phyloP scores from a whole-genome alignment of 2,888 invertebrate genomes.

The Chymomyza fuscimana region DNA sequence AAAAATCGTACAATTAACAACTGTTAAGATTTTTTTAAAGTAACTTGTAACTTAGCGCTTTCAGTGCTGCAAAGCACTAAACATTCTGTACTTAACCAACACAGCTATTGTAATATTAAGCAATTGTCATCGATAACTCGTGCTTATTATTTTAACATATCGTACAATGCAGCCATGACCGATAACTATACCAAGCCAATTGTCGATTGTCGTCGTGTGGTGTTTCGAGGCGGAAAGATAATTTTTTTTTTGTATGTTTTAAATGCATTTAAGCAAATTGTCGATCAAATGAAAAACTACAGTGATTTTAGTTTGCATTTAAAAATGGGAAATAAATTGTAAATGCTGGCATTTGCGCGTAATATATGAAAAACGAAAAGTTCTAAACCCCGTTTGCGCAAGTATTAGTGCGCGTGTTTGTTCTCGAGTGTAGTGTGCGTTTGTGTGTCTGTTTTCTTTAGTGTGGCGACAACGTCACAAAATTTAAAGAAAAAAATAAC shows the following conservation, averaged over 20 bases:
- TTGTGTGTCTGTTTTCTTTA: constrained; percentile 15
- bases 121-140: not conserved
- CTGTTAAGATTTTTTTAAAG: no score
- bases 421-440: not conserved
- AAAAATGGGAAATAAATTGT: not conserved
- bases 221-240: not conserved
- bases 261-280: not conserved
- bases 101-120: not conserved
- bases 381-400: not conserved
- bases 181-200: not conserved
- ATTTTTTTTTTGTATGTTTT: not conserved
- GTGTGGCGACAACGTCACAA: constrained; percentile 61
- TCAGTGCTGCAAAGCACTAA: not conserved
- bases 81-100: not conserved
- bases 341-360: not conserved
- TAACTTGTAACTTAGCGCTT: no score
- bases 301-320: not conserved
- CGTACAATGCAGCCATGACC: not conserved
- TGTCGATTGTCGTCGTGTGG: not conserved
- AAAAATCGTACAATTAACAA: no score
- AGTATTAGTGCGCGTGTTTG: constrained; percentile 13
- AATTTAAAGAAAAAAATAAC: constrained; percentile 50
- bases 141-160: not conserved
- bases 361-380: not conserved
- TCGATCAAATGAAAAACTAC: not conserved